Evolutionary conservation across 2,113 vertebrate genomes (phyloP).

Genomic region (Sitta europaea): DNA sequence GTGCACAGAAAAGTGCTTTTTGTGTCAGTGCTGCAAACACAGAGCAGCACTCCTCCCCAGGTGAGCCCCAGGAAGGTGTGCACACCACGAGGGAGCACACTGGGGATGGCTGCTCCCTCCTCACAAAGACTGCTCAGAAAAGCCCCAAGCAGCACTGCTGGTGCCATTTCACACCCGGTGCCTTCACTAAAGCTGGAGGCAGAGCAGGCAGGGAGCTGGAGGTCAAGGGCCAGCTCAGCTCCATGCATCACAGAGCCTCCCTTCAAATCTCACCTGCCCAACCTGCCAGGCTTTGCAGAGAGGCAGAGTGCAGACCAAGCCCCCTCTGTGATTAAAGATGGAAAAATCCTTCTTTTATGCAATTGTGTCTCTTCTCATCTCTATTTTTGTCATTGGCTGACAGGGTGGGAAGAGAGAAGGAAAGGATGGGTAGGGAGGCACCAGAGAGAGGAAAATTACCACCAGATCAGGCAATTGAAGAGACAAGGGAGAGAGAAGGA

Average conservation of each 20-base stretch:
- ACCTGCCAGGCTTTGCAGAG: rapidly evolving
- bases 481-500: not conserved
- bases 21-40: not conserved
- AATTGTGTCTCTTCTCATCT: not conserved
- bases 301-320: not conserved
- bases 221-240: not conserved
- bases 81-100: rapidly evolving
- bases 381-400: constrained; percentile 26
- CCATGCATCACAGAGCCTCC: not conserved
- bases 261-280: not conserved
- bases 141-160: not conserved
- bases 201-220: not conserved
- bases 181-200: not conserved
- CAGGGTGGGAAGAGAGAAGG: not conserved
- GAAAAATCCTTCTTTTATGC: constrained; percentile 15
- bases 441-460: not conserved
- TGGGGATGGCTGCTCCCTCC: not conserved
- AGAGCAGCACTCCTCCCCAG: not conserved
- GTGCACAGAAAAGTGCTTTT: not conserved
- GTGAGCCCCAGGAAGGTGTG: not conserved
- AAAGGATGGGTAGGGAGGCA: not conserved
- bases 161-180: not conserved
- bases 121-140: not conserved
- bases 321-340: not conserved
- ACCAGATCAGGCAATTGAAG: not conserved